Base-by-base conservation (phyloP, 2,113 vertebrate genomes). In the Alethe diademata region DNA sequence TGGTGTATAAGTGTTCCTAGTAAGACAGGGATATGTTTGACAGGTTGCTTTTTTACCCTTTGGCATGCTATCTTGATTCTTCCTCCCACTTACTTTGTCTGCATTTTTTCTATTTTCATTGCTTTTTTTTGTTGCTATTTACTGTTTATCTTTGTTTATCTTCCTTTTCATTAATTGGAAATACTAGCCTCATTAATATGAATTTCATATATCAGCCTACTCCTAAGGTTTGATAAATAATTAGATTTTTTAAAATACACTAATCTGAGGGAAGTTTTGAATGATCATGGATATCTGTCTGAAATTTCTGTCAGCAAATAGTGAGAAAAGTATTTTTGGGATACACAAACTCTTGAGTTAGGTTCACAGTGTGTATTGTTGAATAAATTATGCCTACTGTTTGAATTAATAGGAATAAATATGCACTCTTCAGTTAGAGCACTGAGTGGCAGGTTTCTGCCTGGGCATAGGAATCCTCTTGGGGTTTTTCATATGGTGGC, bases 361-460 rank as follows among this genome's bases (percentile, higher is more conserved):
- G 45, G 50, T 73, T 94, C 2, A 6, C 60, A 20, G 8, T 82
- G 22, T 66, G 23, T 70, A 66, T 85, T 5, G 5, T 79, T 1
- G 1, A 81, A 84, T 91, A 94, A 95, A 76, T 93, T 79, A 64
- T 73, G 60, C 54, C 38, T 65, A 7, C 35, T 67, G 10, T 87
- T 78, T 86, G 66, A 85, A 95, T 70, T 28, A 73, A 65, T 78
- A 60, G 50, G 54, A 85, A 86, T 82, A 95, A 93, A 78, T 90
- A 62, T 13, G 11, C 50, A n/a, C 54, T 91, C 64, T 89, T 87
- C 84, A 91, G 62, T 90, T 88, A 43, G 53, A 93, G 57, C 57
- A 84, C 40, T 57, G 74, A 95, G 26, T 93, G 89, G 66, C 87
- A 95, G 91, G 80, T 95, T 91, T 91, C 83, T 89, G 57, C 65